Conservation (phyloP, 2,888 invertebrate species). For the Eupithecia centaureata region DNA sequence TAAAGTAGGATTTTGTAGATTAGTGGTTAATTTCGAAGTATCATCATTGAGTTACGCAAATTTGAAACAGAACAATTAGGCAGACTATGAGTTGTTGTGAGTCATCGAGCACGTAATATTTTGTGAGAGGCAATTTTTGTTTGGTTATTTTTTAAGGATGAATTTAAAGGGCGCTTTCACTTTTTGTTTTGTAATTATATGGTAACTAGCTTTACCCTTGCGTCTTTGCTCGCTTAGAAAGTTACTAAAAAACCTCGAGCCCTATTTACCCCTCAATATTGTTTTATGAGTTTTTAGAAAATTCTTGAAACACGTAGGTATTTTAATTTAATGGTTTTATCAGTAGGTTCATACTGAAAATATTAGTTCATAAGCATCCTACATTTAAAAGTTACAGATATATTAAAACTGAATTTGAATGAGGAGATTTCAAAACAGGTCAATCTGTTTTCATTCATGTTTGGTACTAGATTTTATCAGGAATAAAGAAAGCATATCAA, state of each 20-base stretch:
- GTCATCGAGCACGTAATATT: conserved; percentile 43
- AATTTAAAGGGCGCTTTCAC: background rate
- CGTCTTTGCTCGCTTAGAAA: no score
- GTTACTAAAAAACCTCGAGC: no score
- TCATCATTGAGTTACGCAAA: conserved; percentile 61
- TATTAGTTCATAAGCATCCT: no score
- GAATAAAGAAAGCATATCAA: background rate
- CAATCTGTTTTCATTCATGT: no score
- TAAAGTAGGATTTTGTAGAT: conserved; percentile 34
- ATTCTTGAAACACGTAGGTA: no score
- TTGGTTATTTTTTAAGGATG: conserved; percentile 10
- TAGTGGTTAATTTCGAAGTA: conserved; percentile 46
- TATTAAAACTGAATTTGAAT: no score
- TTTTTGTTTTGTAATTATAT: background rate
- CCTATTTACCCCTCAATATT: no score
- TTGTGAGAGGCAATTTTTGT: conserved; percentile 22
- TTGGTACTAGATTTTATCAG: background rate
- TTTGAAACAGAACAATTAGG: conserved; percentile 61
- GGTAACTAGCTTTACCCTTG: no score
- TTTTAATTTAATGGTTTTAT: no score
- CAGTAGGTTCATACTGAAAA: no score
- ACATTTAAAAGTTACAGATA: no score
- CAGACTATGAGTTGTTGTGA: conserved; percentile 57
- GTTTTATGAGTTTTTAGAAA: no score
- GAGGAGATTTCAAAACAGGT: background rate